These are phyloP conservation scores for Neodiprion fabricii DNA, from an alignment of 1,140 invertebrate genomes.

Conservation along the genomic window DNA sequence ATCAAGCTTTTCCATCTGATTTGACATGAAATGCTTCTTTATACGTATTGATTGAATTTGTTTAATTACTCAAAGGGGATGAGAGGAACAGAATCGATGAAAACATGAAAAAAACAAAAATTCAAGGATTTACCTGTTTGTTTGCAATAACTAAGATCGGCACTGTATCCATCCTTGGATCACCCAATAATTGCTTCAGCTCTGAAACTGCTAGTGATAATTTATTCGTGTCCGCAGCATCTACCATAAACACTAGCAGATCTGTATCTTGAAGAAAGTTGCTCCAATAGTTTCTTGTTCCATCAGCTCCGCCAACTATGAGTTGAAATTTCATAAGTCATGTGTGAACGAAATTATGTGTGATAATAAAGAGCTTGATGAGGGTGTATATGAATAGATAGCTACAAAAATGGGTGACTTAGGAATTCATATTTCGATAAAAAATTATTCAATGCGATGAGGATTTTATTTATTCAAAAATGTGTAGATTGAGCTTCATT, in stretches of 20 bases:
- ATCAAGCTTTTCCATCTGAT: too few species aligned
- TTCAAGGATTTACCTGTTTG: slow-evolving; percentile 52
- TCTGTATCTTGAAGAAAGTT: slow-evolving; percentile 62
- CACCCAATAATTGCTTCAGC: slow-evolving; percentile 55
- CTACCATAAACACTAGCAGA: slow-evolving; percentile 60
- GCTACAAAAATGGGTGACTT: too few species aligned
- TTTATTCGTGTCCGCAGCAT: slow-evolving; percentile 51
- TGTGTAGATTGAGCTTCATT: too few species aligned
- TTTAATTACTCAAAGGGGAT: neutral
- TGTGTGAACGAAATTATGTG: too few species aligned
- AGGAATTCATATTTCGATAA: too few species aligned
- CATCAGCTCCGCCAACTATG: slow-evolving; percentile 56
- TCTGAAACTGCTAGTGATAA: slow-evolving; percentile 46
- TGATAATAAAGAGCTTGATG: too few species aligned
- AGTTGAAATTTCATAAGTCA: slow-evolving; percentile 21
- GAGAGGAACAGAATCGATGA: neutral
- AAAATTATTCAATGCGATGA: too few species aligned
- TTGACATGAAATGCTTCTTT: too few species aligned
- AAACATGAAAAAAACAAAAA: slow-evolving; percentile 8
- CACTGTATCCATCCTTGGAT: slow-evolving; percentile 50
- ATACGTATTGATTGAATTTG: too few species aligned
- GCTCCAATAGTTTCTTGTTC: slow-evolving; percentile 54
- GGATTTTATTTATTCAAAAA: too few species aligned
- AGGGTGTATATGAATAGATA: too few species aligned
- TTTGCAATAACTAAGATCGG: slow-evolving; percentile 58